Base-by-base conservation (phyloP, 2,113 vertebrate species). In the Brachyhypopomus gauderio region DNA sequence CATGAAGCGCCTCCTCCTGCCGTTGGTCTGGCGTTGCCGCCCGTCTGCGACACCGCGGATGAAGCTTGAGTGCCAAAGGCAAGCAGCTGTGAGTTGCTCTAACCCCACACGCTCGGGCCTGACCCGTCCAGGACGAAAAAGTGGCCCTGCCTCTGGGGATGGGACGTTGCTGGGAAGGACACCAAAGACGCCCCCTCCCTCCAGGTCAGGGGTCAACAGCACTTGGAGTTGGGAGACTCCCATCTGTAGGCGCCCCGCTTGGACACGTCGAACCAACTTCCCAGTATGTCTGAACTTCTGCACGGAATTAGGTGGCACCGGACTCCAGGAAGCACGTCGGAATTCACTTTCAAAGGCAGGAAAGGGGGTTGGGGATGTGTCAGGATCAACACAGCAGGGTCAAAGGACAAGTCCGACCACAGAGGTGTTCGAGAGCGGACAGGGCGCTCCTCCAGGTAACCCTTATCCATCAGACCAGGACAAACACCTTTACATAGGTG, bases 21-120 rank as follows among this genome's bases (percentile, higher is more conserved):
- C 69, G 70, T 66, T 58, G 27, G 23, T 36, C 56, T 72, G 66
- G 60, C 56, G 62, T 83, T 36, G 66, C 45, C 59, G 63, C 20
- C 2, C 1, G 19, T 62, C 58, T 62, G 55, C 73, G 63, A 78
- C 81, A 75, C 81, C 58, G 63, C 17, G 25, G 69, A 36, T 52
- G 75, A 27, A 88, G 85, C 90, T 92, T 92, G 92, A 94, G 92
- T 90, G 79, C 70, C 77, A 22, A 45, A 36, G 22, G 79, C 59
- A 81, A 89, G 85, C 91, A 92, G 91, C 91, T 93, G 91, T 79
- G 90, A 88, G 90, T 91, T 91, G 90, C 89, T 84, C 77, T 91
- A 92, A 92, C 89, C 82, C 86, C 86, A 85, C 85, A 78, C 34
- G 59, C 86, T 73, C 74, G 85, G 88, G 84, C 60, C 66, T 88